Percentiles rank a stretch among this genome's conserved stretches.
phyloP scores from a whole-genome alignment of 1,140 invertebrate species.

The Temnothorax longispinosus region DNA sequence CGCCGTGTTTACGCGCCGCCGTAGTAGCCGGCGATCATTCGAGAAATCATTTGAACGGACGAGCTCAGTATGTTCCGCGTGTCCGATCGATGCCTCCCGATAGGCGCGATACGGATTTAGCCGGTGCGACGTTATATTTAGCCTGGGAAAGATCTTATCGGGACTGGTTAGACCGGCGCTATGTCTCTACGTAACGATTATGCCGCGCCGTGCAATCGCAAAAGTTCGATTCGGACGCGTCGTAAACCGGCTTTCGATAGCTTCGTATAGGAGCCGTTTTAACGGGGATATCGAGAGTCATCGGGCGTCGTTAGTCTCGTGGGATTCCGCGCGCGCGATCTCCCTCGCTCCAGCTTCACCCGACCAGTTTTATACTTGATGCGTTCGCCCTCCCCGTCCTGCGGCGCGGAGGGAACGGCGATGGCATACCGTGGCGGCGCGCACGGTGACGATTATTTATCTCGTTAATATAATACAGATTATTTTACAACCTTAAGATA shows the following conservation, averaged over 20 bases:
- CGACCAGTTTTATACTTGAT: background rate
- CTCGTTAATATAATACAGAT: slow-evolving; percentile 54
- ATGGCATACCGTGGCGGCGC: background rate
- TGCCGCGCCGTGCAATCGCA: slow-evolving; percentile 65
- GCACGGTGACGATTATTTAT: slow-evolving; percentile 53
- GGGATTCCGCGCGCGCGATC: slow-evolving; percentile 54
- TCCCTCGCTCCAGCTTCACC: slow-evolving; percentile 2
- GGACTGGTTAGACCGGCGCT: slow-evolving; percentile 79
- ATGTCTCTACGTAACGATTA: slow-evolving; percentile 80
- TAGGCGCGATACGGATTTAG: slow-evolving; percentile 79
- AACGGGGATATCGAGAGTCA: slow-evolving; percentile 73
- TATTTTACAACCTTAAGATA: slow-evolving; percentile 38
- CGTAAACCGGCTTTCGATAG: slow-evolving; percentile 79
- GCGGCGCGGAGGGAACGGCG: background rate
- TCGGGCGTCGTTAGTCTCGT: slow-evolving; percentile 63
- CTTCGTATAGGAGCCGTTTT: slow-evolving; percentile 68
- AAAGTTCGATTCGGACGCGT: slow-evolving; percentile 79
- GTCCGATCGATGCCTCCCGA: slow-evolving; percentile 73
- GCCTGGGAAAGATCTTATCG: slow-evolving; percentile 81
- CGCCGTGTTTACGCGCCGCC: background rate
- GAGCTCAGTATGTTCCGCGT: slow-evolving; percentile 31
- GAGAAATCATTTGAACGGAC: slow-evolving; percentile 15
- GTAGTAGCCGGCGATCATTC: background rate
- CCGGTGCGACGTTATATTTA: slow-evolving; percentile 77
- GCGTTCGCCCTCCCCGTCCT: background rate